phyloP scores from a whole-genome alignment of 1,140 invertebrate species.

The Ephestia elutella region DNA sequence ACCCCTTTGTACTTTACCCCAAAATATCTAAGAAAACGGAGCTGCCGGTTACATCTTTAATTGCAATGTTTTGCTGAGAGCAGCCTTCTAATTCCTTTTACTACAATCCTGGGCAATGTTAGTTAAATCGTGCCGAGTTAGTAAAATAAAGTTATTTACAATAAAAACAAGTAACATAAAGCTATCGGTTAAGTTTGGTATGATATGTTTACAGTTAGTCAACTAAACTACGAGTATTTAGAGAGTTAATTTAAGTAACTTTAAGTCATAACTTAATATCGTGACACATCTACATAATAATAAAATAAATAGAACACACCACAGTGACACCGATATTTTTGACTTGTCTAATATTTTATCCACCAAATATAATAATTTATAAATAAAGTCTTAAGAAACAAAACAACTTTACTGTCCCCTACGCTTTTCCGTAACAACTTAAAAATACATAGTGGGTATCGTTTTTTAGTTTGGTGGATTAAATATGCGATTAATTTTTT shows the following conservation, averaged over 20 bases:
- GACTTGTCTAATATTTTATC: background rate
- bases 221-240: conserved; percentile 12
- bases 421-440: no score
- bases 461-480: no score
- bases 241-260: background rate
- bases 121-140: conserved; percentile 9
- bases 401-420: no score
- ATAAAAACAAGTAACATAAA: conserved; percentile 18
- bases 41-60: no score
- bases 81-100: no score
- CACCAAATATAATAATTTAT: background rate
- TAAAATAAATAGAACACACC: background rate
- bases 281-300: background rate
- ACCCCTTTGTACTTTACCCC: no score
- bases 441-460: no score
- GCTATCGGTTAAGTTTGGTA: conserved; percentile 43
- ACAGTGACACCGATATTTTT: background rate
- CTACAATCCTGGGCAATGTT: background rate
- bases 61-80: no score
- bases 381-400: no score
- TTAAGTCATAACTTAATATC: background rate
- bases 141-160: conserved; percentile 25
- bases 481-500: no score
- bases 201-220: conserved; percentile 20
- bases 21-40: no score